A percentile compares a stretch with the other conserved stretches of the same genome.
Evolutionary conservation across 2,888 invertebrate genomes (phyloP).

Genomic region (Drosophila picticornis): DNA sequence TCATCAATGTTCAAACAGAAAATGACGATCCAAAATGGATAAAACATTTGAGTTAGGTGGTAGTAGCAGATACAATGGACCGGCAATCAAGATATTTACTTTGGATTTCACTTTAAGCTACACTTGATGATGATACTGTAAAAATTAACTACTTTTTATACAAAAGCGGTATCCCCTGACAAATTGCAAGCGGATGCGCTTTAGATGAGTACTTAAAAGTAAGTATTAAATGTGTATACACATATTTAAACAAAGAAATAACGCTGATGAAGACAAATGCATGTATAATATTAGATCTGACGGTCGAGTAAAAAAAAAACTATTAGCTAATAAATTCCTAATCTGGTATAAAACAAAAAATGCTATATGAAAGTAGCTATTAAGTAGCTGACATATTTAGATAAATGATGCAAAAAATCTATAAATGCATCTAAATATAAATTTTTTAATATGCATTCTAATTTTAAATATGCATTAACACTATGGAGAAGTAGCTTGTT

Average conservation of each 20-base stretch:
- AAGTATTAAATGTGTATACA: conserved; percentile 1
- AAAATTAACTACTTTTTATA: conserved; percentile 3
- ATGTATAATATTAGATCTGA: neutral
- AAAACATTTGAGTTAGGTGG: conserved; percentile 17
- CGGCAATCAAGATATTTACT: conserved; percentile 51
- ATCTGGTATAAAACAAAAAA: neutral
- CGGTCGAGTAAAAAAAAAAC: neutral
- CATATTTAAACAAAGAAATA: neutral
- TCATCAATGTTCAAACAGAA: conserved; percentile 54
- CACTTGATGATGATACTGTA: conserved; percentile 8
- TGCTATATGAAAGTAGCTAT: neutral
- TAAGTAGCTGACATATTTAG: neutral
- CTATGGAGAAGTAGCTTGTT: neutral
- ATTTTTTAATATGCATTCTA: neutral
- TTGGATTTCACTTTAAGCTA: conserved; percentile 46
- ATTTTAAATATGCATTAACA: neutral
- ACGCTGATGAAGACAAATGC: conserved; percentile 7
- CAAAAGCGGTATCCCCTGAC: conserved; percentile 2
- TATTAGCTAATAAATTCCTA: neutral
- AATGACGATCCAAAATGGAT: conserved; percentile 40
- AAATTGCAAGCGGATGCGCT: conserved; percentile 11
- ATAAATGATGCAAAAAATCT: neutral
- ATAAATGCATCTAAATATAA: neutral
- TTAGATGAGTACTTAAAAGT: conserved; percentile 1
- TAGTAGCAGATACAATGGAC: conserved; percentile 26